Percentiles rank a stretch among this genome's conserved stretches.
phyloP scores from a whole-genome alignment of 2,797 vertebrate species.

The Premnoplex brunnescens region DNA sequence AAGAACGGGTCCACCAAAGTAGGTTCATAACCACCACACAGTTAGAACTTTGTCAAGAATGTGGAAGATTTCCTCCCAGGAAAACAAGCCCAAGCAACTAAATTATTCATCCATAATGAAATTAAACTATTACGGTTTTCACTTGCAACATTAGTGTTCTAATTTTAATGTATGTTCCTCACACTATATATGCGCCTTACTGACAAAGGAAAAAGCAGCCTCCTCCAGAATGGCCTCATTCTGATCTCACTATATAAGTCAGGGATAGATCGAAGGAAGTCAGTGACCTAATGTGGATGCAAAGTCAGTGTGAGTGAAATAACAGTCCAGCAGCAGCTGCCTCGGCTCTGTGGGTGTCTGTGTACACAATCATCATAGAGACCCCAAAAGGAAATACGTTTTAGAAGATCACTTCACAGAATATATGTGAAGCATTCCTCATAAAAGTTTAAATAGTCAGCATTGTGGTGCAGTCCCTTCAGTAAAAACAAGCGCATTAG shows the following conservation, averaged over 20 bases:
- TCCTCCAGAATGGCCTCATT: background rate
- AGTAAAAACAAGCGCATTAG: constrained; percentile 1
- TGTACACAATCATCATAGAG: background rate
- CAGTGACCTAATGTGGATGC: background rate
- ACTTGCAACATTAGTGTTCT: background rate
- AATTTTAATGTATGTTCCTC: background rate
- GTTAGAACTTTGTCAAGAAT: background rate
- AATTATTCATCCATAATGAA: background rate
- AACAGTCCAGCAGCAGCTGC: background rate
- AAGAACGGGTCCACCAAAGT: background rate
- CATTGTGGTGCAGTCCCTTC: background rate
- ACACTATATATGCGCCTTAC: background rate
- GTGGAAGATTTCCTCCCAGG: background rate
- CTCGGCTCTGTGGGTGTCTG: background rate
- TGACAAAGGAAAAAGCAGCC: background rate
- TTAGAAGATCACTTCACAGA: background rate
- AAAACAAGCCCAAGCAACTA: background rate
- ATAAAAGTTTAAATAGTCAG: background rate
- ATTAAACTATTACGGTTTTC: background rate
- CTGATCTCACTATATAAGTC: background rate
- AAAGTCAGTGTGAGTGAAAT: background rate
- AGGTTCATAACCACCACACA: background rate
- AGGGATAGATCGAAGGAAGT: background rate
- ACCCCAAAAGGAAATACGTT: background rate
- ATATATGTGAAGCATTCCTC: background rate